Conservation (phyloP, 2,797 vertebrate species). For the Enteromius viviparus region DNA sequence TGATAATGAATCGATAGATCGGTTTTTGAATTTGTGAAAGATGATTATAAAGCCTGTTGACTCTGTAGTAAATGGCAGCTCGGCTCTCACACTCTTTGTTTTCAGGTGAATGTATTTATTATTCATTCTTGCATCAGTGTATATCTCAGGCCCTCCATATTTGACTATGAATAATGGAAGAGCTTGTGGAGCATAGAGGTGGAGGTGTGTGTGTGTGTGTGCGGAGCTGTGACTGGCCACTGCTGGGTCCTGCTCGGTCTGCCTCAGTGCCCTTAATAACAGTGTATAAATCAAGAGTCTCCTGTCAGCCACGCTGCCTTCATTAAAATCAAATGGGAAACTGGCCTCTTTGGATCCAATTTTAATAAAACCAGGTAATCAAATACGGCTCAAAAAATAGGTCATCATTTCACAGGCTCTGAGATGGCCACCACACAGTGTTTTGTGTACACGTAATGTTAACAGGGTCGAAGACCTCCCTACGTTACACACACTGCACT, state of each 20-base stretch:
- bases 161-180: conserved; percentile 85
- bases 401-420: conserved; percentile 74
- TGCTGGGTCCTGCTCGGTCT: conserved; percentile 61
- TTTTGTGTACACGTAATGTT: conserved; percentile 70
- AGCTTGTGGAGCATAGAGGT: conserved; percentile 78
- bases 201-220: conserved; percentile 67
- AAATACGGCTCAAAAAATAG: conserved; percentile 78
- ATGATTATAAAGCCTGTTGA: conserved; percentile 45
- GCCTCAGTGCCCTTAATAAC: conserved; percentile 80
- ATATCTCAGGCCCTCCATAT: conserved; percentile 66
- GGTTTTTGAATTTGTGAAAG: conserved; percentile 27
- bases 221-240: conserved; percentile 66
- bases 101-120: conserved; percentile 83
- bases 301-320: conserved; percentile 79
- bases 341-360: conserved; percentile 80
- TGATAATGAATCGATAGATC: conserved; percentile 43
- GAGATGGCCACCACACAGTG: conserved; percentile 68
- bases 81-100: conserved; percentile 67
- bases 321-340: conserved; percentile 82
- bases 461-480: conserved; percentile 56
- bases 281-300: conserved; percentile 83
- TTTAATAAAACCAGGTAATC: conserved; percentile 84
- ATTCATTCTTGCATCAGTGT: conserved; percentile 82
- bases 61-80: conserved; percentile 51
- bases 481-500: conserved; percentile 34